Conservation (phyloP, 1,140 invertebrate genomes). For the Popillia japonica region DNA sequence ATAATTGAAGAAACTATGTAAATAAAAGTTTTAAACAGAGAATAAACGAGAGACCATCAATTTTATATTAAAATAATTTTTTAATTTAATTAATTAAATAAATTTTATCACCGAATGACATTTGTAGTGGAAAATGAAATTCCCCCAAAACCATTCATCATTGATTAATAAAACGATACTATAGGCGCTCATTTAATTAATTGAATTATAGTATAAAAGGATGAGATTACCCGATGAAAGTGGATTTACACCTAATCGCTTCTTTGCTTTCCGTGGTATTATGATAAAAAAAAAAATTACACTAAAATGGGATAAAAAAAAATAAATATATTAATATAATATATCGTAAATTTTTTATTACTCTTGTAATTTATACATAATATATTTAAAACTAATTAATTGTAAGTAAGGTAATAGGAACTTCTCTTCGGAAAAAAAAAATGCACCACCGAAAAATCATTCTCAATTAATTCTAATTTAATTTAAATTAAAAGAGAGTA, state of each 20-base stretch:
- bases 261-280: conserved; percentile 9
- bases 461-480: too few relatives aligned
- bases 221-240: too few relatives aligned
- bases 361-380: conserved; percentile 19
- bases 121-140: not conserved
- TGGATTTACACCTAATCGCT: not conserved
- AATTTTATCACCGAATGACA: not conserved
- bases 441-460: too few relatives aligned
- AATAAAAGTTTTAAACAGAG: too few relatives aligned
- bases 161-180: too few relatives aligned
- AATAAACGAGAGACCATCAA: too few relatives aligned
- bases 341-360: conserved; percentile 1
- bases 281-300: not conserved
- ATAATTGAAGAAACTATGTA: not conserved
- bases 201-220: too few relatives aligned
- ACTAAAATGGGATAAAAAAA: not conserved
- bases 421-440: too few relatives aligned
- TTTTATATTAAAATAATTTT: not conserved
- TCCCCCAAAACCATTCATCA: not conserved
- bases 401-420: not conserved
- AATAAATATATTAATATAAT: conserved; percentile 9
- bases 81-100: not conserved
- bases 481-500: too few relatives aligned
- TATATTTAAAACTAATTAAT: not conserved
- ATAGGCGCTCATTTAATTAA: too few relatives aligned